These are phyloP conservation scores for Clinocottus analis DNA, from an alignment of 2,113 vertebrate genomes.

Conservation along the genomic window DNA sequence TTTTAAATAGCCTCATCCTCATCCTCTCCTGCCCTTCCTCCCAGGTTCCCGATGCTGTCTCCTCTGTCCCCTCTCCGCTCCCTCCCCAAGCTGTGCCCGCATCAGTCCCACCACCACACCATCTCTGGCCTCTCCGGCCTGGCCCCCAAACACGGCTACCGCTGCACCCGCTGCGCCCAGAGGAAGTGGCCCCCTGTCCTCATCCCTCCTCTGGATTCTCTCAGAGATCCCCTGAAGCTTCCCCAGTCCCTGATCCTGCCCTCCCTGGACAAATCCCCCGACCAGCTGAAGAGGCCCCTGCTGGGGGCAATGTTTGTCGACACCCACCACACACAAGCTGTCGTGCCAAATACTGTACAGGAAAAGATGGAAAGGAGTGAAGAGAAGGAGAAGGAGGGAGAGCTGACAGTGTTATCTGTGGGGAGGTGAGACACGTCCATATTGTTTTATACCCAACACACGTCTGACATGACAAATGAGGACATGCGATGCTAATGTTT, in stretches of 20 bases:
- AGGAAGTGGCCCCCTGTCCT: constrained; percentile 92
- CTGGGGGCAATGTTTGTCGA: constrained; percentile 59
- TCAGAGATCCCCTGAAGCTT: constrained; percentile 73
- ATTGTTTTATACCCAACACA: neutral
- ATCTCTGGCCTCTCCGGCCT: constrained; percentile 90
- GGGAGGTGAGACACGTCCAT: constrained; percentile 86
- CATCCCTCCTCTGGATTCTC: constrained; percentile 72
- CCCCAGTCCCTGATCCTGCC: constrained; percentile 64
- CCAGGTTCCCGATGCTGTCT: constrained; percentile 78
- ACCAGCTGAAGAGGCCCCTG: constrained; percentile 75
- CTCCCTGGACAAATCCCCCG: constrained; percentile 39
- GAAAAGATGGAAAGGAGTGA: constrained; percentile 45
- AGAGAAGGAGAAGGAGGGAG: constrained; percentile 74
- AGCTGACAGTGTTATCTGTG: constrained; percentile 90
- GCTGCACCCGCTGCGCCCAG: constrained; percentile 92
- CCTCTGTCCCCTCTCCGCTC: constrained; percentile 81
- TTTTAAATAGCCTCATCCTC: neutral
- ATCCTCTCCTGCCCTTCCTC: neutral
- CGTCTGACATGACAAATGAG: neutral
- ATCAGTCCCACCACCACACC: constrained; percentile 94
- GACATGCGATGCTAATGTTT: neutral
- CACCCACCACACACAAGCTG: constrained; percentile 28
- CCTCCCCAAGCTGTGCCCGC: constrained; percentile 84
- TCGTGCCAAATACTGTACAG: constrained; percentile 66
- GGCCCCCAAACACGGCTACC: constrained; percentile 81